Conservation (phyloP, 1,140 invertebrate genomes). For the Phortica variegata region DNA sequence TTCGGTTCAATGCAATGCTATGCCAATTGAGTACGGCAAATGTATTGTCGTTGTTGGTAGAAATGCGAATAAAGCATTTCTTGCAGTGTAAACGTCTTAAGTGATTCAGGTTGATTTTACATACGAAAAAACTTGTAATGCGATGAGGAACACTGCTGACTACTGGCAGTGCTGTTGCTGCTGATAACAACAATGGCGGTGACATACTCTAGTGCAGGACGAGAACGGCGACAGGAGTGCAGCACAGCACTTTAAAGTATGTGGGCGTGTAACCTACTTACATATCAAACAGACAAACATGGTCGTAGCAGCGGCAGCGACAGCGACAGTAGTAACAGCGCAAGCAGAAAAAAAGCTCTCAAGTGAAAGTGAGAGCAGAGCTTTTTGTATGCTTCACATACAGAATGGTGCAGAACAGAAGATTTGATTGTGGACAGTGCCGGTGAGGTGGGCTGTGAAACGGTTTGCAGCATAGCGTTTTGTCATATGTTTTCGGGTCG, state of each 20-base stretch:
- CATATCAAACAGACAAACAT: slow-evolving; percentile 8
- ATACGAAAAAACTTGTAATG: slow-evolving; percentile 11
- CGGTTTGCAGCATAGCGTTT: slow-evolving; percentile 10
- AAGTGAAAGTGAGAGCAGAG: slow-evolving; percentile 23
- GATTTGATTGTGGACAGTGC: slow-evolving; percentile 2
- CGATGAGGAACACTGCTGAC: neutral
- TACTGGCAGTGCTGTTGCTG: neutral
- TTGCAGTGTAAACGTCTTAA: slow-evolving; percentile 37
- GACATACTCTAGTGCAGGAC: slow-evolving; percentile 10
- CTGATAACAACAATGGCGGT: slow-evolving; percentile 1
- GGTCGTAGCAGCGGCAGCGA: neutral
- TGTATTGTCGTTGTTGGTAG: too few species aligned
- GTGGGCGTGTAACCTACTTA: slow-evolving; percentile 32
- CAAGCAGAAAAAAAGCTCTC: slow-evolving; percentile 27
- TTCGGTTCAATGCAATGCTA: too few species aligned
- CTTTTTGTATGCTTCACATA: slow-evolving; percentile 18
- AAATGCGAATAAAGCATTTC: too few species aligned
- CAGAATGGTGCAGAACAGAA: slow-evolving; percentile 30
- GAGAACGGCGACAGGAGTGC: slow-evolving; percentile 9
- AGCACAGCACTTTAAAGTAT: neutral
- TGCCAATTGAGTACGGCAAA: too few species aligned
- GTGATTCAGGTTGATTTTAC: slow-evolving; percentile 26
- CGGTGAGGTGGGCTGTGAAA: slow-evolving; percentile 1
- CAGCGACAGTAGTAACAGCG: neutral
- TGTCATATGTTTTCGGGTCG: slow-evolving; percentile 54